Conservation (phyloP, 2,888 invertebrate species). For the Synanthedon formicaeformis region DNA sequence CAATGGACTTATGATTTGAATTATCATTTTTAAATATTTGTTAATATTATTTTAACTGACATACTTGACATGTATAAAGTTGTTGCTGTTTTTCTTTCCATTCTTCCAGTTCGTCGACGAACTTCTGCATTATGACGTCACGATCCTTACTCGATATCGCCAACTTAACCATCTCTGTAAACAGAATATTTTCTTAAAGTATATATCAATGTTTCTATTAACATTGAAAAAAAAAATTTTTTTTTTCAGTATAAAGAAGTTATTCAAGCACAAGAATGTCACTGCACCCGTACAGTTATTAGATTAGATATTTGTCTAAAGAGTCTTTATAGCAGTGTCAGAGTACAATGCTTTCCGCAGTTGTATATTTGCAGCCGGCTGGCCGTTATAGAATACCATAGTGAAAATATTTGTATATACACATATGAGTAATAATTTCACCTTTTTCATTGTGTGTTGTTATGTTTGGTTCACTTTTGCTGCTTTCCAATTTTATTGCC, state of each 20-base stretch:
- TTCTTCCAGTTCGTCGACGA: slow-evolving; percentile 76
- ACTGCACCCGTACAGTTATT: no score
- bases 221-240: no score
- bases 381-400: no score
- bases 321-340: no score
- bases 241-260: no score
- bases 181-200: background rate
- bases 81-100: slow-evolving; percentile 80
- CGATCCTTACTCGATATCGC: slow-evolving; percentile 31
- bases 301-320: no score
- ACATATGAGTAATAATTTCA: slow-evolving; percentile 8
- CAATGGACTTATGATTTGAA: no score
- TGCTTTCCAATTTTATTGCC: slow-evolving; percentile 25
- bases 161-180: slow-evolving; percentile 28
- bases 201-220: no score
- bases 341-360: no score
- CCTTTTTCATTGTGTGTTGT: slow-evolving; percentile 22
- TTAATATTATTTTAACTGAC: background rate
- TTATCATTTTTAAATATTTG: background rate
- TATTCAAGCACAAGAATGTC: no score
- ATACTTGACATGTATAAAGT: slow-evolving; percentile 71
- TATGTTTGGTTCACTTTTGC: slow-evolving; percentile 39
- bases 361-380: no score
- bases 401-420: background rate
- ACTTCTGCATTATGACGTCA: slow-evolving; percentile 53